Evolutionary conservation across 2,888 invertebrate species (phyloP), one percentile per base, ranked within the genome.

Genomic region (Gnatocerus cornutus): DNA sequence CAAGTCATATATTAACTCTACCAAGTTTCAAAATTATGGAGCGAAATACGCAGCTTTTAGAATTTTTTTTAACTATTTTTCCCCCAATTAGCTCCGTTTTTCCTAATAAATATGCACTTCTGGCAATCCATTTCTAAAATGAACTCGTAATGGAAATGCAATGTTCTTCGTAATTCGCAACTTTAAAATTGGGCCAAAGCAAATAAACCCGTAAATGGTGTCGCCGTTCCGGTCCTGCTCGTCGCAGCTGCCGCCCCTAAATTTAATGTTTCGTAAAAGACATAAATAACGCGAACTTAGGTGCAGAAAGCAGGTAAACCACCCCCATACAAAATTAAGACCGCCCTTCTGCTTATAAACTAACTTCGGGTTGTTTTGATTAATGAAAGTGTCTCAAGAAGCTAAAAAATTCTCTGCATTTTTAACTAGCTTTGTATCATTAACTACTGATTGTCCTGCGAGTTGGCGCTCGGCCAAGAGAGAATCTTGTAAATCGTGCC

Each of bases 351-450:
- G n/a, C n/a, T n/a, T n/a, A n/a, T n/a, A n/a, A n/a, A n/a, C n/a
- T n/a, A n/a, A n/a, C n/a, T n/a, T n/a, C n/a, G 33, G n/a, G 33
- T 33, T 2, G 7, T 33, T n/a, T 33, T 33, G 9, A 33, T 33
- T 33, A 33, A 33, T 33, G 7, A 33, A 33, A 33, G n/a, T 33
- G 7, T 33, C n/a, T n/a, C 33, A n/a, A 33, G 3, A 33, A n/a
- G 7, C 33, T 33, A n/a, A 33, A 33, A 33, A 33, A 33, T 33
- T 33, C n/a, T 1, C 33, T 7, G 7, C 1, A 33, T 33, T 33
- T 33, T 33, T 33, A 33, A 33, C 41, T 12, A 12, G 27, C 62
- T 48, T 37, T 62, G 62, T 62, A 21, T 62, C 62, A 62, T 62
- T 39, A 62, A 48, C 50, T 46, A 21, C 14, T 29, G 50, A 62